Evolutionary conservation across 1,140 invertebrate genomes (phyloP), one percentile per base, ranked within the genome.

Genomic region (Drosophila bipectinata): DNA sequence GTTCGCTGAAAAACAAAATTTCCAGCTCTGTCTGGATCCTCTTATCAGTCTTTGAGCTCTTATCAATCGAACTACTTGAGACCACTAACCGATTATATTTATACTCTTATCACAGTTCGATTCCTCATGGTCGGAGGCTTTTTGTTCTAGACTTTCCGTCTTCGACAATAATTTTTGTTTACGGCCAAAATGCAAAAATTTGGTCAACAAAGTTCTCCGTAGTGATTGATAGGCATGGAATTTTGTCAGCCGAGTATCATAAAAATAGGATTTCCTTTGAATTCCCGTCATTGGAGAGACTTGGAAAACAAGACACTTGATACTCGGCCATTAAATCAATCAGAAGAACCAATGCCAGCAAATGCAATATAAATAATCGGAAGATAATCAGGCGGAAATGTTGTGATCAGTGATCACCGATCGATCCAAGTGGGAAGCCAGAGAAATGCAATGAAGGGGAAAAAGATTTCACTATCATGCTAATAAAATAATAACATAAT

Each of bases 361-460:
- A 67, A 26, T 51, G 39, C 21, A 67, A 61, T 45, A 18, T 5
- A 14, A 55, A 55, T 34, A 34, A 18, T 28, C 63, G 32, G 37
- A 53, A 44, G 6, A 67, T 66, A 53, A 67, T 34, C 61, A 9
- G 67, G 54, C 61, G 64, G 66, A 69, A 69, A 69, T 69, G 63
- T 69, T 69, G 51, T 47, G 32, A 69, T 69, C 64, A 69, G 10
- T 69, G 66, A 69, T 69, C 66, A 69, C 56, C 57, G 63, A 69
- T 69, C 63, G 39, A 0, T 56, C 32, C 32, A 34, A 34, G 10
- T 64, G 66, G 66, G 68, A 57, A 37, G 18, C n/a, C 10, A 37
- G 7, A 3, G 10, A 30, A 59, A 51, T 14, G 28, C 18, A 52
- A 53, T 62, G 28, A 32, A 44, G 10, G 26, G 34, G n/a, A 14